Base-by-base conservation (phyloP, 2,113 vertebrate species). In the Pachyramphus minor region DNA sequence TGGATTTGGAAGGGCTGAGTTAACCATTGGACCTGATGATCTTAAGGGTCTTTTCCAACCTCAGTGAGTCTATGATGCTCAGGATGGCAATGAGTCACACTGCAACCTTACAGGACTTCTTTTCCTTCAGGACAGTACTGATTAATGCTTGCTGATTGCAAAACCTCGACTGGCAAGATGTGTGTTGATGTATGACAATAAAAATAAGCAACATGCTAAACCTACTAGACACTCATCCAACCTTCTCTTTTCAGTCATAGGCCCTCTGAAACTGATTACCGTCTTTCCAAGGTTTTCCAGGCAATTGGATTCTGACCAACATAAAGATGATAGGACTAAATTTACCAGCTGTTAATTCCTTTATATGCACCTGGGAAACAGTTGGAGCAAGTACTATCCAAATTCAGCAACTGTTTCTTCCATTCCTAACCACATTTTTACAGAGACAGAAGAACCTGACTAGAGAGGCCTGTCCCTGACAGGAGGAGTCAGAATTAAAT, bases 381-480 rank as follows among this genome's bases (percentile, higher is more conserved):
- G 66, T 25, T 79, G 78, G 67, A 93, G 33, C 39, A 71, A 77
- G 13, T 50, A 87, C 12, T 53, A 21, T 85, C 55, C 84, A 94
- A 93, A 93, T 62, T 93, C 66, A 91, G 63, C 82, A 85, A 89
- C 63, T 76, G n/a, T 76, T 94, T 87, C 63, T 87, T 73, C 73
- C 69, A 66, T 58, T 58, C 23, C 35, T 76, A 49, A 76, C 31
- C 49, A 66, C 25, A 33, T 44, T 89, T 87, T 76, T 28, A 74
- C 24, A 86, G 77, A 56, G 84, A 74, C 23, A 67, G 53, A 89
- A 39, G 50, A 95, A 76, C 19, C 28, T 64, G 50, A 90, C 27
- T 39, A 8, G 11, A 4, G 19, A 69, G 39, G 55, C 31, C 44
- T 71, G n/a, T 50, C 56, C 37, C 60, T 72, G 41, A 82, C 22